Conservation (phyloP, 1,140 invertebrate species). For the Megalopta genalis region DNA sequence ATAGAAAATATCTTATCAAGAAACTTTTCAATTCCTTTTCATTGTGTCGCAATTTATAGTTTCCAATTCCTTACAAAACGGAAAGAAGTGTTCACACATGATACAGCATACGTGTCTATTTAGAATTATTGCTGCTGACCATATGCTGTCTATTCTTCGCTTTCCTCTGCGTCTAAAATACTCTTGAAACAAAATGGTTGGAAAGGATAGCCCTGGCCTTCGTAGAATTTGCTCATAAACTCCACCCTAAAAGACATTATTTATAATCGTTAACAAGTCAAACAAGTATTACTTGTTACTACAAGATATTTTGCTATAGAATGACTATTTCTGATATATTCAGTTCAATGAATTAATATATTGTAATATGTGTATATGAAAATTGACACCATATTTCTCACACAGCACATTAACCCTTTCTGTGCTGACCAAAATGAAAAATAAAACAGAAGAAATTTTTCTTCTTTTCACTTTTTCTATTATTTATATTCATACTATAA, state of each 20-base stretch:
- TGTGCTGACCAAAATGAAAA: no score
- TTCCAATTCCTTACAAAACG: constrained; percentile 12
- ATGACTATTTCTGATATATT: neutral
- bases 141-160: constrained; percentile 53
- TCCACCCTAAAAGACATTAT: constrained; percentile 89
- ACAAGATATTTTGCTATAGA: neutral
- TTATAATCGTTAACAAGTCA: no score
- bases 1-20: neutral
- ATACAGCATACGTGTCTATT: constrained; percentile 22
- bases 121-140: constrained; percentile 44
- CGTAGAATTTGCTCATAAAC: constrained; percentile 99
- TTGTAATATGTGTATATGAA: no score
- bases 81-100: constrained; percentile 22
- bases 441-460: no score
- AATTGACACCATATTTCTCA: no score
- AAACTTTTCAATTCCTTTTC: neutral
- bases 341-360: no score
- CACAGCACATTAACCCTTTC: no score
- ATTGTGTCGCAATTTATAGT: neutral
- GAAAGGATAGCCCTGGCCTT: constrained; percentile 93
- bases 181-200: constrained; percentile 96
- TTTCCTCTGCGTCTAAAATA: constrained; percentile 85
- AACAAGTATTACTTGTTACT: no score
- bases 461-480: no score
- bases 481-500: no score